Evolutionary conservation across 2,888 invertebrate genomes (phyloP).

Genomic region (Thysanoteuthis rhombus): DNA sequence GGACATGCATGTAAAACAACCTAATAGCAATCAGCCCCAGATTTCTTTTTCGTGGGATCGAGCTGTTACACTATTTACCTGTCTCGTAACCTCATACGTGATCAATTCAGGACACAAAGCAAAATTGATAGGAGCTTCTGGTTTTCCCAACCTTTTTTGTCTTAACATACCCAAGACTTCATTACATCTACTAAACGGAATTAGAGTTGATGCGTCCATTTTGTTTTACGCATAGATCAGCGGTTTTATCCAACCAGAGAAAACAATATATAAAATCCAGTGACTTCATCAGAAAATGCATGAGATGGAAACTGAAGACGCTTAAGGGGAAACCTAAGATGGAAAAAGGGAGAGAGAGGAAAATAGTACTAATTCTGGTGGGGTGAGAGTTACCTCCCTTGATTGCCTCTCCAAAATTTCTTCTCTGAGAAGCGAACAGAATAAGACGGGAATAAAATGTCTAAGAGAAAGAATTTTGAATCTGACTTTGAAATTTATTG

Average conservation of each 20-base stretch:
- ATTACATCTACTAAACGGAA: not conserved
- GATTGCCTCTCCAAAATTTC: not conserved
- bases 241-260: not conserved
- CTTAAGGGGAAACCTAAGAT: not conserved
- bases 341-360: not conserved
- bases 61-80: not conserved
- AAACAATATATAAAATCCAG: not conserved
- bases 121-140: not conserved
- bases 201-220: not conserved
- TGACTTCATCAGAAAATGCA: not conserved
- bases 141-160: not conserved
- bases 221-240: not conserved
- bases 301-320: not conserved
- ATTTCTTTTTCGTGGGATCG: no score
- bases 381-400: not conserved
- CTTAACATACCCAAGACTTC: not conserved
- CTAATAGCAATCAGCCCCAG: no score
- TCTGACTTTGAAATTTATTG: conserved; percentile 12
- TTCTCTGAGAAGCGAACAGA: not conserved
- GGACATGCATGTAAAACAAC: no score
- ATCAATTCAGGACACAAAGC: not conserved
- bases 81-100: not conserved
- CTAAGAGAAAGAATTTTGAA: not conserved
- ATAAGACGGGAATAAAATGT: not conserved
- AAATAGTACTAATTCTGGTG: not conserved